phyloP scores from a whole-genome alignment of 2,888 invertebrate species.

The Aproaerema taeniolella region DNA sequence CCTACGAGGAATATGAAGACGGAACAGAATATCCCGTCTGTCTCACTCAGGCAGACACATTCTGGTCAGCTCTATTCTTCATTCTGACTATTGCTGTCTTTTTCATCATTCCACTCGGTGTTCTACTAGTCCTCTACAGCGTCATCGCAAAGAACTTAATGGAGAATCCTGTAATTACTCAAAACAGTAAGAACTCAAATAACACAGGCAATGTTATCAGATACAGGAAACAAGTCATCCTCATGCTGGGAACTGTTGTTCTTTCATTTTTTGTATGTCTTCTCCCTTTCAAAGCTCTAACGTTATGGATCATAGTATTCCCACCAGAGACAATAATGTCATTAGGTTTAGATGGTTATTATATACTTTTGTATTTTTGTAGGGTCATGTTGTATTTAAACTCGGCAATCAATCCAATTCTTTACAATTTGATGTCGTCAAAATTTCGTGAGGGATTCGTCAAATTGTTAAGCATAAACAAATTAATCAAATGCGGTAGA shows the following conservation, averaged over 20 bases:
- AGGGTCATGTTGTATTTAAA: slow-evolving; percentile 93
- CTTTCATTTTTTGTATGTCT: slow-evolving; percentile 94
- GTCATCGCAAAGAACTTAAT: slow-evolving; percentile 91
- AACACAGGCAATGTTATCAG: slow-evolving; percentile 78
- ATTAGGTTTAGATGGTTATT: slow-evolving; percentile 88
- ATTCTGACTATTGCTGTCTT: slow-evolving; percentile 88
- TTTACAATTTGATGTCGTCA: slow-evolving; percentile 94
- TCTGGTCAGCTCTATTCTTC: slow-evolving; percentile 89
- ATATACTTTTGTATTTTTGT: slow-evolving; percentile 89
- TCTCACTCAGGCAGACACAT: slow-evolving; percentile 85
- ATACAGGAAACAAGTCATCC: slow-evolving; percentile 88
- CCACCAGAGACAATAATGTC: slow-evolving; percentile 81
- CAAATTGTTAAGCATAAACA: slow-evolving; percentile 76
- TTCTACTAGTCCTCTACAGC: slow-evolving; percentile 89
- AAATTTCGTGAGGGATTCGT: slow-evolving; percentile 92
- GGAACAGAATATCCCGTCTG: slow-evolving; percentile 86
- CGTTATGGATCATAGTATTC: slow-evolving; percentile 90
- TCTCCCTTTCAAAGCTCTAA: slow-evolving; percentile 91
- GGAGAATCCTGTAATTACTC: slow-evolving; percentile 85
- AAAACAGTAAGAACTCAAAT: slow-evolving; percentile 69
- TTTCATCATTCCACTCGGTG: slow-evolving; percentile 89
- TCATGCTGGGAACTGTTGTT: slow-evolving; percentile 94
- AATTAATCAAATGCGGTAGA: slow-evolving; percentile 60
- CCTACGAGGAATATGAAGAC: slow-evolving; percentile 83
- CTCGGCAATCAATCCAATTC: slow-evolving; percentile 93